Base-by-base conservation (phyloP, 2,797 vertebrate species). In the Heterohyrax brucei region DNA sequence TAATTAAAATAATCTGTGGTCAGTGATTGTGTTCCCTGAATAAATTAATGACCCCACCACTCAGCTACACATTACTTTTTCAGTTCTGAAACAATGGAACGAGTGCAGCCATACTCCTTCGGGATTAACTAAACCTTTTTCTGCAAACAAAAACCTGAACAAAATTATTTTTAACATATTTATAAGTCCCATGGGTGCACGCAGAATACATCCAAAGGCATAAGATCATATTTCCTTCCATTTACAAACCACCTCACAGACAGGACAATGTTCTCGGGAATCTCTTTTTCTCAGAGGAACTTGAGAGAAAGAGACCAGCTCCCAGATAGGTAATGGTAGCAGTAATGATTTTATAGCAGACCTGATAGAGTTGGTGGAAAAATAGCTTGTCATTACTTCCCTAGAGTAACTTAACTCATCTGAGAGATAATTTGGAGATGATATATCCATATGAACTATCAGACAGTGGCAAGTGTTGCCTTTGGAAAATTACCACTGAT, bases 81-180 rank as follows among this genome's bases (percentile, higher is more conserved):
- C 7, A 14, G 13, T 39, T 92, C 59, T 62, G 82, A 68, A 95
- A 80, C 83, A 80, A 92, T 22, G 91, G 83, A 70, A 73, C 44
- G 3, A n/a, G 30, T 30, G 48, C 7, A 56, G 10, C 24, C 50
- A 0, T 64, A 24, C 62, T 89, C 16, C 64, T 81, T 78, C 30
- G 50, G 59, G 83, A 66, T 79, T 50, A 94, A 93, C 64, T 87
- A 93, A 91, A 68, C 87, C 50, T 13, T 13, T 75, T 78, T 94
- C 81, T 95, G 93, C 39, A 85, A 89, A 81, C 94, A 81, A 24
- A 94, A 50, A 96, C 93, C 89, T 89, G 59, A 84, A 92, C 80
- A 39, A 56, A 92, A 87, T 97, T 75, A 82, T 68, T 91, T 87
- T 12, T 73, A 85, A 81, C 68, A 81, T 85, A 87, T 92, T 91